A percentile compares a stretch with the other conserved stretches of the same genome.
phyloP scores from a whole-genome alignment of 2,888 invertebrate genomes.

The Blera fallax region DNA sequence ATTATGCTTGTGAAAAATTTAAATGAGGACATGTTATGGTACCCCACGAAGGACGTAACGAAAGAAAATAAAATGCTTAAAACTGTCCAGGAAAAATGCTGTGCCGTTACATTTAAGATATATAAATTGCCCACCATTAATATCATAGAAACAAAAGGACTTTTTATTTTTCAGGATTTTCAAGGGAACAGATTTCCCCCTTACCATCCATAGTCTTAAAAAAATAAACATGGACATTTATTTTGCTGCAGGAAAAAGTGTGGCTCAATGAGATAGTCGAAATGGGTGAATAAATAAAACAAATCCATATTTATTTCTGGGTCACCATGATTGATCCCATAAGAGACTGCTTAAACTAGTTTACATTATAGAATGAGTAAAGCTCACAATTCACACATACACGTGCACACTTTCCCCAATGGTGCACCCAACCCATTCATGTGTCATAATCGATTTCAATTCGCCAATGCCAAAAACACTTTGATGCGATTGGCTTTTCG shows the following conservation, averaged over 20 bases:
- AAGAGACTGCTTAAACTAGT: conserved; percentile 10
- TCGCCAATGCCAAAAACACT: conserved; percentile 19
- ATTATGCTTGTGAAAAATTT: conserved; percentile 74
- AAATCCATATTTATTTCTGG: conserved; percentile 50
- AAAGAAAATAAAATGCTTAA: conserved; percentile 42
- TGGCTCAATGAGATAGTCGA: conserved; percentile 53
- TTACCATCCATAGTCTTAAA: neutral
- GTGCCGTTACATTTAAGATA: conserved; percentile 66
- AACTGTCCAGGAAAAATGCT: conserved; percentile 60
- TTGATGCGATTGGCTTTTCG: conserved; percentile 44
- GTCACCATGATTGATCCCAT: conserved; percentile 46
- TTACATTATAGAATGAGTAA: neutral
- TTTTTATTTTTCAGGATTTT: conserved; percentile 52
- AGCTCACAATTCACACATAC: neutral
- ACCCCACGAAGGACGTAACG: conserved; percentile 48
- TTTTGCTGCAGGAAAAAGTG: conserved; percentile 25
- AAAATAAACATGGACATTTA: conserved; percentile 45
- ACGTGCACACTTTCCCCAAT: neutral
- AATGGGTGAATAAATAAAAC: conserved; percentile 51
- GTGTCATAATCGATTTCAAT: conserved; percentile 24
- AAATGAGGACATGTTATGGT: conserved; percentile 71
- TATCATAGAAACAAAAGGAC: conserved; percentile 69
- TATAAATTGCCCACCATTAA: conserved; percentile 68
- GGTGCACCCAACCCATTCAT: neutral
- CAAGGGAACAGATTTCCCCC: conserved; percentile 29